Percentiles rank a stretch among this genome's conserved stretches.
Evolutionary conservation across 2,113 vertebrate genomes (phyloP).

Genomic region (Pedionomus torquatus): DNA sequence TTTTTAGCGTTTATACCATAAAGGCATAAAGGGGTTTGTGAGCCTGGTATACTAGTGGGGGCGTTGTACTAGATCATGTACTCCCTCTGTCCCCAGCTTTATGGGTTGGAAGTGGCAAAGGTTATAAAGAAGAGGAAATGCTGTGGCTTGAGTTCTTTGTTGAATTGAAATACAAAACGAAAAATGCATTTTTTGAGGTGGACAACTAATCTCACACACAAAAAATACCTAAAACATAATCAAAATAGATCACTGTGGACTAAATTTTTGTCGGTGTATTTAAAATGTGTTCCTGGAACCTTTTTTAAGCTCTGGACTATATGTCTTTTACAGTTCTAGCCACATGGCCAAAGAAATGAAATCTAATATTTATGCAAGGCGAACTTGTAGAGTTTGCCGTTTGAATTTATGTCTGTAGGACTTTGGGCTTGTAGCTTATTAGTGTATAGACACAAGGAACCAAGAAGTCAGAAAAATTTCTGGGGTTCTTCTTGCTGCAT

Average conservation of each 20-base stretch:
- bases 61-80: rapidly evolving
- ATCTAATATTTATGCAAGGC: not conserved
- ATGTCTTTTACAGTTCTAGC: not conserved
- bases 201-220: not conserved
- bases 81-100: rapidly evolving
- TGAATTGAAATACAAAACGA: not conserved
- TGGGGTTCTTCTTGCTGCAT: not conserved
- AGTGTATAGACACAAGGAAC: not conserved
- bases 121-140: not conserved
- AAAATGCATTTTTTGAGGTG: not conserved
- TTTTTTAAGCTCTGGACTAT: not conserved
- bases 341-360: not conserved
- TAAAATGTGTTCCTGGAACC: not conserved
- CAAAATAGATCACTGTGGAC: not conserved
- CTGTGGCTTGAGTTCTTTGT: not conserved
- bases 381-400: not conserved
- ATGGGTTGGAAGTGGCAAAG: not conserved
- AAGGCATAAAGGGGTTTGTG: not conserved
- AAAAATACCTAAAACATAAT: not conserved
- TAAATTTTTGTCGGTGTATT: not conserved
- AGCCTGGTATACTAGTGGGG: not conserved
- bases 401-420: not conserved
- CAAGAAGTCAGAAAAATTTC: not conserved
- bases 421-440: not conserved
- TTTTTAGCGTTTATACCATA: not conserved